Base-by-base conservation (phyloP, 2,888 invertebrate genomes). In the Megalurothrips usitatus region DNA sequence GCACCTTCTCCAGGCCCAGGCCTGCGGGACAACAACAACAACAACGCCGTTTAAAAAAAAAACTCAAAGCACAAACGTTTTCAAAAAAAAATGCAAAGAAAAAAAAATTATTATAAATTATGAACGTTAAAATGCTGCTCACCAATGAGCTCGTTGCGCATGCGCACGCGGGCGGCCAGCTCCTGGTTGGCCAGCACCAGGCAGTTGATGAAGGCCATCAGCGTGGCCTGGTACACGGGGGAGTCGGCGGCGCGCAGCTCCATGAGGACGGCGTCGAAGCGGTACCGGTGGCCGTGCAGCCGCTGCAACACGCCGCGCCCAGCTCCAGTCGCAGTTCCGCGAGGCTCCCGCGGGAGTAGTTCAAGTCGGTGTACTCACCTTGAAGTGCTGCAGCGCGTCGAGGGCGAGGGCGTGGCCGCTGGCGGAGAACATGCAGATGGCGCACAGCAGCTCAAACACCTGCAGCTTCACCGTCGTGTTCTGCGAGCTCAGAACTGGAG, bases 401-500 rank as follows among this genome's bases (percentile, higher is more conserved):
- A 88, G 83, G 0, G 87, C 87, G 47, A 86, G 84, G 14, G 84
- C 82, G 83, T 88, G 87, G 4, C 88, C 88, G 43, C 85, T 84
- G 28, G 85, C 84, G 34, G 86, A 87, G 83, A 87, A 88, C 49
- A 88, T 85, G 83, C 87, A 87, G 14, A 88, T 83, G 0, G 87
- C 88, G 79, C 88, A 87, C 82, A 88, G 83, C 47, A 89, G 84
- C 83, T 89, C 88, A 82, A 88, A 86, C 23, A 89, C 87, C 83
- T 88, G 88, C 81, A 88, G 87, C 84, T 88, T 88, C 14, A 88
- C 88, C 78, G 88, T 84, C 14, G 86, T 86, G 84, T 87, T 88
- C 43, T 84, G 85, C 14, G 87, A 87, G 79, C 85, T 86, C 82
- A 89, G 81, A 12, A 87, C 89, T 89, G 85, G 19, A 85, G 3